Percentiles rank a stretch among this genome's conserved stretches.
Evolutionary conservation across 1,140 invertebrate species (phyloP).

Genomic region (Orchestia grillus): DNA sequence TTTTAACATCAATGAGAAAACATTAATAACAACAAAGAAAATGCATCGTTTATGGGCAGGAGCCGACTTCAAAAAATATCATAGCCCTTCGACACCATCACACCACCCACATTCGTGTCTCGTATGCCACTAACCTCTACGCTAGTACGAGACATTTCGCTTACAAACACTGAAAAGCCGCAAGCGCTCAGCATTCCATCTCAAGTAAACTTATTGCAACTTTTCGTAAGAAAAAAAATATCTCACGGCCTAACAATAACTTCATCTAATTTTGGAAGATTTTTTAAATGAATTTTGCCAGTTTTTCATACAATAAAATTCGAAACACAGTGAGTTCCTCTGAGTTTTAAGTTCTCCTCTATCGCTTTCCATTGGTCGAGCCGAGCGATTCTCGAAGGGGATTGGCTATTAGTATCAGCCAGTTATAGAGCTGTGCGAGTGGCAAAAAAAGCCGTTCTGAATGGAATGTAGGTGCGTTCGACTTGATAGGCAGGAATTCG

Average conservation of each 20-base stretch:
- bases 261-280: neutral
- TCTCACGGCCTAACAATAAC: neutral
- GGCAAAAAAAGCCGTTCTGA: neutral
- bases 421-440: neutral
- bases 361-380: neutral
- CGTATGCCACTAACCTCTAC: constrained; percentile 10
- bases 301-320: neutral
- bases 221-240: neutral
- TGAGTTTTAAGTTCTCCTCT: neutral
- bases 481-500: constrained; percentile 36
- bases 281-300: neutral
- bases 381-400: neutral
- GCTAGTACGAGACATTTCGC: constrained; percentile 38
- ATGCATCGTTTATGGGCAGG: neutral
- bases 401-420: neutral
- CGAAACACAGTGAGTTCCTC: neutral
- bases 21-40: neutral
- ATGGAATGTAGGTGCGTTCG: constrained; percentile 21
- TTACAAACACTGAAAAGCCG: constrained; percentile 27
- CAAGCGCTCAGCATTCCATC: neutral
- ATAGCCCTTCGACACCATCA: neutral
- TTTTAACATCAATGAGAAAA: neutral
- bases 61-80: neutral
- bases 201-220: neutral
- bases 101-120: neutral